Percentiles rank a stretch among this genome's conserved stretches.
Evolutionary conservation across 2,888 invertebrate species (phyloP).

Genomic region (Epinotia bilunana): DNA sequence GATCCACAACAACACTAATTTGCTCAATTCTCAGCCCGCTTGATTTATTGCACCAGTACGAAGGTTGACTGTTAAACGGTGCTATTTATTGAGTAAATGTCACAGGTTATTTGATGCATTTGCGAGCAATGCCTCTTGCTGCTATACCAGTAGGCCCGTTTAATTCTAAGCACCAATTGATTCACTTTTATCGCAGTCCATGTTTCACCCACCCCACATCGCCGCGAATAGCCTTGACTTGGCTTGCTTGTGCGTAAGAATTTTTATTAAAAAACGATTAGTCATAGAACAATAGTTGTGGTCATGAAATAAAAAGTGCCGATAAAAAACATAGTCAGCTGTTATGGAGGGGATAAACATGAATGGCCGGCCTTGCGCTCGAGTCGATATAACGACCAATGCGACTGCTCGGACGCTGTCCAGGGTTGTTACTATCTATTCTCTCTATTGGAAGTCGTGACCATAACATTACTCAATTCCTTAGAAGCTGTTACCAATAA

Average conservation of each 20-base stretch:
- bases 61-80: conserved; percentile 33
- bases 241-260: conserved; percentile 30
- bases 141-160: not conserved
- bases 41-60: conserved; percentile 27
- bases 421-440: conserved; percentile 25
- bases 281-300: conserved; percentile 33
- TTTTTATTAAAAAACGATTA: conserved; percentile 35
- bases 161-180: conserved; percentile 12
- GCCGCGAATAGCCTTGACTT: conserved; percentile 24
- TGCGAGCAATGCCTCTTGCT: not conserved
- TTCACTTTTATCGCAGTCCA: conserved; percentile 8
- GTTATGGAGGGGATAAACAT: not conserved
- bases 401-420: conserved; percentile 9
- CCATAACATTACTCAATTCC: conserved; percentile 7
- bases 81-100: conserved; percentile 21
- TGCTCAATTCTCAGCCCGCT: conserved; percentile 34
- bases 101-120: conserved; percentile 24
- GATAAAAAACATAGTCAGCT: conserved; percentile 32
- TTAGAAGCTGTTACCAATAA: not conserved
- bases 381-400: conserved; percentile 27
- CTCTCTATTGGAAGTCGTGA: conserved; percentile 4
- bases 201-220: conserved; percentile 33
- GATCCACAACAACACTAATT: conserved; percentile 36
- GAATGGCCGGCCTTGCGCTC: conserved; percentile 39
- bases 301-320: conserved; percentile 20